Base-by-base conservation (phyloP, 1,140 invertebrate species). In the Drosophila suzukii region DNA sequence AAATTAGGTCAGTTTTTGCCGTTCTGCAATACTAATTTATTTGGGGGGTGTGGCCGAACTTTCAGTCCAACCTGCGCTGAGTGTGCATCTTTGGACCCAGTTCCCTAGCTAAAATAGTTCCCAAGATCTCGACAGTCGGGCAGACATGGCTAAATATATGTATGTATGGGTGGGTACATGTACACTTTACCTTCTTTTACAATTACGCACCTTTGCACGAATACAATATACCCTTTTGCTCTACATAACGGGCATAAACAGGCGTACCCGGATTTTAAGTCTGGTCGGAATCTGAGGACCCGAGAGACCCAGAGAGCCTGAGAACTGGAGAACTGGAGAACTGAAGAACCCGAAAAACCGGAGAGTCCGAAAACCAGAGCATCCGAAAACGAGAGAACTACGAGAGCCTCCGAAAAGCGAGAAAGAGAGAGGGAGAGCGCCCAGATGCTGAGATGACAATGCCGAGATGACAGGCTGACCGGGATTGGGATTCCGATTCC, bases 131-230 rank as follows among this genome's bases (percentile, higher is more conserved):
- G 17, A 11, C 43, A 4, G 15, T 2, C 41, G 17, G 7, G 15
- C 15, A 44, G 39, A 43, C 39, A 43, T 15, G 39, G n/a, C 39
- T 43, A 43, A 15, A 43, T 43, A 10, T 15, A 43, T 15, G 38
- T 39, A 43, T 7, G 39, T 43, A 43, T 7, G 39, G 5, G 39
- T 41, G n/a, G n/a, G n/a, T 44, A 34, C 32, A 34, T 10, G 10
- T 20, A 44, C 15, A 44, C 43, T 44, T 20, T 11, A 44, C 15
- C 17, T 44, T 15, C 43, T 17, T 44, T 44, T 44, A 44, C 43
- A 44, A 44, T 44, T 44, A 44, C 43, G 43, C 43, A 44, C 43
- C 43, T 44, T 44, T 44, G 43, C 43, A 44, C 43, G 43, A 44
- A 44, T 44, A 44, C 17, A 44, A 44, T 44, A 44, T 44, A 44